phyloP scores from a whole-genome alignment of 2,888 invertebrate genomes.

The Parthenolecanium corni region DNA sequence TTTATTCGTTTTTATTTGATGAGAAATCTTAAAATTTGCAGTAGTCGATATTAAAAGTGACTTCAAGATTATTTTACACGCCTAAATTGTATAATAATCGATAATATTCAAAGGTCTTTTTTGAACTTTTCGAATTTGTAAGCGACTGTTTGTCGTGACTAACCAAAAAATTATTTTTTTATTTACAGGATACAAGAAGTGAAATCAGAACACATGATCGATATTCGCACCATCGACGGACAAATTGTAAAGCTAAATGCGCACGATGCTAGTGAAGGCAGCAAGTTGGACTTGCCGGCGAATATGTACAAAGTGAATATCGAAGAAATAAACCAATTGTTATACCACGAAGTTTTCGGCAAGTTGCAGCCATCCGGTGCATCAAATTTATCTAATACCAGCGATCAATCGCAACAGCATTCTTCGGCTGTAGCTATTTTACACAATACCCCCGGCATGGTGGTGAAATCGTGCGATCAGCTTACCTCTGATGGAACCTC shows the following conservation, averaged over 20 bases:
- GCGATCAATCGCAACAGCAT: conserved; percentile 22
- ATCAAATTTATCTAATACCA: conserved; percentile 8
- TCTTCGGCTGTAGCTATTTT: conserved; percentile 21
- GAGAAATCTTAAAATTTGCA: no score
- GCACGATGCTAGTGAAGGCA: conserved; percentile 47
- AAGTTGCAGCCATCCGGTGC: conserved; percentile 43
- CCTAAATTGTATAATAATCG: no score
- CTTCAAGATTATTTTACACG: no score
- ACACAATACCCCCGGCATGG: conserved; percentile 17
- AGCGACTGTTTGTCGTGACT: no score
- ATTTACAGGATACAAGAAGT: conserved; percentile 39
- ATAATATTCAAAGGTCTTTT: no score
- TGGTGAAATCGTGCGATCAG: conserved; percentile 22
- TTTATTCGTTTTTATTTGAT: no score
- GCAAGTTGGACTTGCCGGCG: conserved; percentile 53
- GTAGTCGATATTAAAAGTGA: no score
- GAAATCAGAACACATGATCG: conserved; percentile 46
- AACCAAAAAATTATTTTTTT: no score
- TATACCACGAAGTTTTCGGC: conserved; percentile 76
- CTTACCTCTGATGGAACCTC: conserved; percentile 5
- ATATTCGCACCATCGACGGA: conserved; percentile 54
- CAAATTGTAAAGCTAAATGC: conserved; percentile 62
- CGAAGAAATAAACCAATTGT: conserved; percentile 69
- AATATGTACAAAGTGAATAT: conserved; percentile 70
- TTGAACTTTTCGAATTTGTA: no score